These are phyloP conservation scores for Osmerus eperlanus DNA, from an alignment of 2,113 vertebrate species.

Conservation along the genomic window DNA sequence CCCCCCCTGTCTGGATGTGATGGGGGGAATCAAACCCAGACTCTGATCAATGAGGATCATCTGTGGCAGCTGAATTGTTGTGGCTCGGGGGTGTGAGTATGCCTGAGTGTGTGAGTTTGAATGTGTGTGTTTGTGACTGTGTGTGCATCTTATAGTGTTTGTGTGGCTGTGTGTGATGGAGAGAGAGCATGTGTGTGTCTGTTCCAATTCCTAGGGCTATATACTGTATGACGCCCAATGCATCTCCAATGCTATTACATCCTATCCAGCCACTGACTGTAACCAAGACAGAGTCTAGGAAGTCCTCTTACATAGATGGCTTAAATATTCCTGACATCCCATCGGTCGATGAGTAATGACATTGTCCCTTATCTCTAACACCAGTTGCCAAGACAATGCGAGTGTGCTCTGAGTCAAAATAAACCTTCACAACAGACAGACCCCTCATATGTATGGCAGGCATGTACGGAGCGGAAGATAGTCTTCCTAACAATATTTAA, in stretches of 20 bases:
- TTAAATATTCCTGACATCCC: background rate
- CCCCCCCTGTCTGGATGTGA: slow-evolving; percentile 5
- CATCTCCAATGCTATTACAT: too few relatives aligned
- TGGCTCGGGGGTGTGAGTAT: background rate
- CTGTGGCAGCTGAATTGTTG: background rate
- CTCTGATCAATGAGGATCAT: slow-evolving; percentile 33
- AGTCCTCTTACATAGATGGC: too few relatives aligned
- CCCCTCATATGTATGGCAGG: slow-evolving; percentile 35
- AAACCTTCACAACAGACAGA: background rate
- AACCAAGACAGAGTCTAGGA: too few relatives aligned
- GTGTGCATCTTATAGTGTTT: background rate
- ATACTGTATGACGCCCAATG: too few relatives aligned
- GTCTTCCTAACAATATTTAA: slow-evolving; percentile 34
- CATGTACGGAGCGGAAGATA: slow-evolving; percentile 24
- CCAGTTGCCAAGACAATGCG: background rate
- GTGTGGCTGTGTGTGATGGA: background rate
- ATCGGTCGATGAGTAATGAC: background rate
- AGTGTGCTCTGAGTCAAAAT: background rate
- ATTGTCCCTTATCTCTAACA: background rate
- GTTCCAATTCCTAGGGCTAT: too few relatives aligned
- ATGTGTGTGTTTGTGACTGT: background rate
- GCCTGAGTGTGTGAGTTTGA: background rate
- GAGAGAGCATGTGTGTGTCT: background rate
- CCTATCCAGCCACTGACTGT: too few relatives aligned
- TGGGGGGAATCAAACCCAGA: slow-evolving; percentile 18